These are phyloP conservation scores for Agonopterix subpropinquella DNA, from an alignment of 2,888 invertebrate genomes.

Conservation along the genomic window DNA sequence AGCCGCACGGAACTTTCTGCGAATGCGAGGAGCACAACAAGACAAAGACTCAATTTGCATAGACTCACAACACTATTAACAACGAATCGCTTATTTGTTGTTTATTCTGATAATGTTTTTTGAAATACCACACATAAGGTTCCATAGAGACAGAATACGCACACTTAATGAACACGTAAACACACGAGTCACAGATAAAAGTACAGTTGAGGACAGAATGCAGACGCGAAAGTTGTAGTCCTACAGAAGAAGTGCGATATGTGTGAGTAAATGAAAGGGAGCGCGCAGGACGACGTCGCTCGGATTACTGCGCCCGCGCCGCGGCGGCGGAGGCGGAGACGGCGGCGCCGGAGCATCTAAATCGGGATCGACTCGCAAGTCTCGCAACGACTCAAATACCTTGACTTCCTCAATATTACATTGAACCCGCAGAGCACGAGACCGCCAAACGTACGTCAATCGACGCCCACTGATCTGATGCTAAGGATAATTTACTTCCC, in stretches of 20 bases:
- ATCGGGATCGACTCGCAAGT: slow-evolving; percentile 73
- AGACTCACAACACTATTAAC: slow-evolving; percentile 14
- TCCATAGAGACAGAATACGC: slow-evolving; percentile 3
- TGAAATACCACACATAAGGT: slow-evolving; percentile 17
- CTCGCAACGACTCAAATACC: slow-evolving; percentile 74
- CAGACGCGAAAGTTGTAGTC: slow-evolving; percentile 35
- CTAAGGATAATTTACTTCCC: slow-evolving; percentile 35
- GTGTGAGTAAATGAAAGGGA: slow-evolving; percentile 47
- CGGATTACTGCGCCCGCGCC: slow-evolving; percentile 69
- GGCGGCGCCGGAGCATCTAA: slow-evolving; percentile 73
- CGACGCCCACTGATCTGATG: slow-evolving; percentile 49
- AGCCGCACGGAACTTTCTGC: slow-evolving; percentile 18
- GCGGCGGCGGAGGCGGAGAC: slow-evolving; percentile 61
- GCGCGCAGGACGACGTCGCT: slow-evolving; percentile 66
- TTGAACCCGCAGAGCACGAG: slow-evolving; percentile 52
- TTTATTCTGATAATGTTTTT: slow-evolving; percentile 18
- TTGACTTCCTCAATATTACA: slow-evolving; percentile 77
- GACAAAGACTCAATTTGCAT: slow-evolving; percentile 11
- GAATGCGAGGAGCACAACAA: slow-evolving; percentile 11
- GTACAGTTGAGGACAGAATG: slow-evolving; percentile 25
- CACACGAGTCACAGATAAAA: slow-evolving; percentile 19
- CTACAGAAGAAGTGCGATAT: slow-evolving; percentile 29
- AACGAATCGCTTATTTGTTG: slow-evolving; percentile 15
- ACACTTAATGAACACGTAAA: slow-evolving; percentile 12
- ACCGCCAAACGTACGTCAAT: slow-evolving; percentile 60